Conservation (phyloP, 2,113 vertebrate species). For the Dasyornis broadbenti region DNA sequence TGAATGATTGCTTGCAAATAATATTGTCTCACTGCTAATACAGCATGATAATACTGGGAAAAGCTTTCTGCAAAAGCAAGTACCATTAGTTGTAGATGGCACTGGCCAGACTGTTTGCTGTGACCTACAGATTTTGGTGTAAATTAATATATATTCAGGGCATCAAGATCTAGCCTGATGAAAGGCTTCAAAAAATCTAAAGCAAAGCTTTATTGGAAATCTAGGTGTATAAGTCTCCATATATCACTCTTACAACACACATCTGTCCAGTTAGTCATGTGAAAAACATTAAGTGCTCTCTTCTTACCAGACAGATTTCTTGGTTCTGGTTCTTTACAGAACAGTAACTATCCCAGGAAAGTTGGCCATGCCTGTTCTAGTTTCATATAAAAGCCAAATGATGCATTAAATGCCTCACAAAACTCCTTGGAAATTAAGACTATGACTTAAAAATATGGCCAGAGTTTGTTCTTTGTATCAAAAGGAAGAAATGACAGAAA, state of each 20-base stretch:
- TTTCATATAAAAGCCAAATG: neutral
- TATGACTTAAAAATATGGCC: neutral
- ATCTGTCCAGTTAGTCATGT: neutral
- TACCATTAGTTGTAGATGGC: neutral
- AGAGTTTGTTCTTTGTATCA: neutral
- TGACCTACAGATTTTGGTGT: neutral
- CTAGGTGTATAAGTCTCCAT: neutral
- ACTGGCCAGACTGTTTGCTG: neutral
- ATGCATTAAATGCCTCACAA: neutral
- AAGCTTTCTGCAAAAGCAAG: neutral
- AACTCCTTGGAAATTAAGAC: neutral
- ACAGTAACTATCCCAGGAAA: neutral
- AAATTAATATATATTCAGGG: neutral
- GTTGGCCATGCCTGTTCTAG: neutral
- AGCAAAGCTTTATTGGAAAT: neutral
- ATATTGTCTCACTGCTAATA: neutral
- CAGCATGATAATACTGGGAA: neutral
- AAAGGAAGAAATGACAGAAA: neutral
- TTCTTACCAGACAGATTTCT: neutral
- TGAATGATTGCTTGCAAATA: neutral
- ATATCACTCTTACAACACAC: neutral
- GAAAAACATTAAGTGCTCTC: neutral
- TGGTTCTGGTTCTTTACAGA: neutral
- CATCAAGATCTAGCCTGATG: neutral
- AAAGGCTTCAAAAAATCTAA: neutral